A percentile compares a stretch with the other conserved stretches of the same genome.
phyloP scores from a whole-genome alignment of 2,113 vertebrate genomes.

The Calidris pygmaea region DNA sequence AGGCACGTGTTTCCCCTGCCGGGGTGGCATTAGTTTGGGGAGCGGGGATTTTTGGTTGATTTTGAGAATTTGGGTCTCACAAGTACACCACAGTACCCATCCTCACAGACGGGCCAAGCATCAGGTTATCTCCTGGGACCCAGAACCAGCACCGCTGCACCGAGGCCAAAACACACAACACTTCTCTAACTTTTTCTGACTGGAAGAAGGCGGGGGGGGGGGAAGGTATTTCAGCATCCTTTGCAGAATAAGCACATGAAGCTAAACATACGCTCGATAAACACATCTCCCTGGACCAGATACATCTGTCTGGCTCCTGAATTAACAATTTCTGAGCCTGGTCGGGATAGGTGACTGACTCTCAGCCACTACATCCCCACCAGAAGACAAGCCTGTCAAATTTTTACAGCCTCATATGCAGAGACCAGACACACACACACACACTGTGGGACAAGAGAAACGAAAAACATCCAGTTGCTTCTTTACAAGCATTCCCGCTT shows the following conservation, averaged over 20 bases:
- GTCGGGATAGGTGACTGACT: neutral
- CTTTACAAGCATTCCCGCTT: constrained; percentile 1
- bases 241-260: neutral
- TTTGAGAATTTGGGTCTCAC: neutral
- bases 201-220: neutral
- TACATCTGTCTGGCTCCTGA: neutral
- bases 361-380: neutral
- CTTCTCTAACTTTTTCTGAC: neutral
- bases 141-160: neutral
- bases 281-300: neutral
- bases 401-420: neutral
- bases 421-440: neutral
- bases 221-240: neutral
- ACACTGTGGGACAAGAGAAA: neutral
- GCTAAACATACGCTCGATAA: neutral
- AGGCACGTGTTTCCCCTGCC: accelerated
- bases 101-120: neutral
- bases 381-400: neutral
- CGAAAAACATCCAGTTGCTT: neutral
- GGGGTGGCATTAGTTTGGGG: neutral
- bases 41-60: neutral
- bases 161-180: neutral
- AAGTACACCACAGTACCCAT: accelerated
- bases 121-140: neutral
- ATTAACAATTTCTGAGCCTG: neutral